These are phyloP conservation scores for Subacronicta megacephala DNA, from an alignment of 2,888 invertebrate species.

Conservation along the genomic window DNA sequence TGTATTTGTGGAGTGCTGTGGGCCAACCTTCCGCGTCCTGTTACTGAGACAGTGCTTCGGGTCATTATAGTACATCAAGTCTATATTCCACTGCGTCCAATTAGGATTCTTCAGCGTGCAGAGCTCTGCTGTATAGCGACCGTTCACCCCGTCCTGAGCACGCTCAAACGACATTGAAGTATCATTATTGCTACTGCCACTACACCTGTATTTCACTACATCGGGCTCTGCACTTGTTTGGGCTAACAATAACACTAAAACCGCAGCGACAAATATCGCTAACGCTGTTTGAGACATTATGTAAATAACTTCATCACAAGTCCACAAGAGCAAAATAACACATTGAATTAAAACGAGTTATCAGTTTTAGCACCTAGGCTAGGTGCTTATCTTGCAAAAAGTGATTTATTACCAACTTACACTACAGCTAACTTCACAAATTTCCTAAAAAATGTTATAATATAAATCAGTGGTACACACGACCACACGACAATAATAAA, in stretches of 20 bases:
- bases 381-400: too few species aligned
- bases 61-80: conserved; percentile 42
- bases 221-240: conserved; percentile 36
- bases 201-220: conserved; percentile 57
- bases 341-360: too few species aligned
- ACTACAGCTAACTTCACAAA: background rate
- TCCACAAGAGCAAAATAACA: conserved; percentile 24
- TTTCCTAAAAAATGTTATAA: too few species aligned
- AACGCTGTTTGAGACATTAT: conserved; percentile 49
- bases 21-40: conserved; percentile 1
- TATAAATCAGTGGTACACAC: too few species aligned
- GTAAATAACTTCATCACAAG: conserved; percentile 53
- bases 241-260: conserved; percentile 56
- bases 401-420: background rate
- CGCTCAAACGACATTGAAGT: conserved; percentile 55
- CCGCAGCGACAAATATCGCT: conserved; percentile 57
- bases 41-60: conserved; percentile 14
- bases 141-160: conserved; percentile 58
- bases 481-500: too few species aligned
- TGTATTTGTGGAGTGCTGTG: conserved; percentile 30
- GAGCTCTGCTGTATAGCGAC: conserved; percentile 70
- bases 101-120: conserved; percentile 59
- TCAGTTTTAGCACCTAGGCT: too few species aligned
- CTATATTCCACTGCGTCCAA: conserved; percentile 60
- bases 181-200: conserved; percentile 31